These are phyloP conservation scores for Pelochelys cantorii DNA, from an alignment of 2,797 vertebrate species.

Conservation along the genomic window DNA sequence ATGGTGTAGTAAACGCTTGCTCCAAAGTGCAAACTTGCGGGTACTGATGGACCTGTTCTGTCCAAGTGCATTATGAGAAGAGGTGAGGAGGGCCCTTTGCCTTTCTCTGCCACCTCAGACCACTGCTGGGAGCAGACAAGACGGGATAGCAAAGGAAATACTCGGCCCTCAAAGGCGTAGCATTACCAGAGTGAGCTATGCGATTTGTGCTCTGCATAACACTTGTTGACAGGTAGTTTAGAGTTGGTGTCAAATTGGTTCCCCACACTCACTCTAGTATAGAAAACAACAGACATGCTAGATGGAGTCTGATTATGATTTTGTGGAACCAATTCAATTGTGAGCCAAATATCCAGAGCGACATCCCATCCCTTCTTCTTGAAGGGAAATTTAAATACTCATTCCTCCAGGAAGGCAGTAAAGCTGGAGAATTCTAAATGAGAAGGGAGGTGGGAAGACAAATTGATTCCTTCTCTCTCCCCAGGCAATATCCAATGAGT, in stretches of 20 bases:
- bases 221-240: neutral
- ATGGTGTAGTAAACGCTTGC: neutral
- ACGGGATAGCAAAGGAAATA: neutral
- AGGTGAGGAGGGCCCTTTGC: neutral
- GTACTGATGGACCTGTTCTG: accelerated
- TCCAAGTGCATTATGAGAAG: accelerated
- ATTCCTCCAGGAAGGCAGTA: neutral
- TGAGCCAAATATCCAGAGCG: neutral
- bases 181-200: neutral
- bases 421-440: neutral
- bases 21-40: neutral
- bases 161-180: neutral
- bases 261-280: neutral
- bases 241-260: neutral
- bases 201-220: neutral
- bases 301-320: neutral
- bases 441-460: neutral
- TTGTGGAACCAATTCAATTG: neutral
- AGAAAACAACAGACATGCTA: neutral
- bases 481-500: neutral
- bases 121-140: neutral
- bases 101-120: neutral
- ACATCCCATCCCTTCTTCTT: neutral
- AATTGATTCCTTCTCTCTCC: neutral
- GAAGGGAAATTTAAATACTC: neutral